Evolutionary conservation across 2,113 vertebrate species (phyloP).

Genomic region (Gavialis gangeticus): DNA sequence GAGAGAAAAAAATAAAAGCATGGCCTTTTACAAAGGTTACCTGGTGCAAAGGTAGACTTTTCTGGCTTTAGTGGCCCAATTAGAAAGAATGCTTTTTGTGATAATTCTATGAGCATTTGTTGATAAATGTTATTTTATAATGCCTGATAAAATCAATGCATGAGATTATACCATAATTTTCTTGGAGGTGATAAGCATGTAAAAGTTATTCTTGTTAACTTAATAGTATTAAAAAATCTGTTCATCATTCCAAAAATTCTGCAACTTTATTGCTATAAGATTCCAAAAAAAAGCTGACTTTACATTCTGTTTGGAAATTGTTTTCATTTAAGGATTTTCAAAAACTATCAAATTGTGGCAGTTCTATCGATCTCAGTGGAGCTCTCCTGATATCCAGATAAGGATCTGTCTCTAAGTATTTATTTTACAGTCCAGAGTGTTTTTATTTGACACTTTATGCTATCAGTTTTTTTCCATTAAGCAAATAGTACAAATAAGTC

Average conservation of each 20-base stretch:
- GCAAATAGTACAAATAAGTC: not conserved
- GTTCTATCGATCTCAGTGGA: not conserved
- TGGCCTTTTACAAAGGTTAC: not conserved
- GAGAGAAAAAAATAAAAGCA: conserved; percentile 50
- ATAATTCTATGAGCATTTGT: conserved; percentile 75
- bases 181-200: not conserved
- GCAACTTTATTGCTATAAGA: not conserved
- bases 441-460: not conserved
- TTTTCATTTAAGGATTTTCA: not conserved
- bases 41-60: conserved; percentile 16
- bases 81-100: conserved; percentile 61
- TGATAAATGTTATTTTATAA: conserved; percentile 60
- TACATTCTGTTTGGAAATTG: accelerated
- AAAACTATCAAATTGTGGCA: not conserved
- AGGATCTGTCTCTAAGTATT: accelerated
- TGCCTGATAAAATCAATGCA: not conserved
- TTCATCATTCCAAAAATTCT: not conserved
- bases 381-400: not conserved
- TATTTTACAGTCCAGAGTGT: not conserved
- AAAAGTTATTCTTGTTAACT: accelerated
- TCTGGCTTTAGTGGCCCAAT: conserved; percentile 74
- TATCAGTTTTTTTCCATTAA: not conserved
- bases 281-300: not conserved
- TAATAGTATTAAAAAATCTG: not conserved
- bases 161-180: not conserved